A percentile compares a stretch with the other conserved stretches of the same genome.
Conservation (phyloP, 64 coral and sea anemone species). For the Trachythela sp. region DNA sequence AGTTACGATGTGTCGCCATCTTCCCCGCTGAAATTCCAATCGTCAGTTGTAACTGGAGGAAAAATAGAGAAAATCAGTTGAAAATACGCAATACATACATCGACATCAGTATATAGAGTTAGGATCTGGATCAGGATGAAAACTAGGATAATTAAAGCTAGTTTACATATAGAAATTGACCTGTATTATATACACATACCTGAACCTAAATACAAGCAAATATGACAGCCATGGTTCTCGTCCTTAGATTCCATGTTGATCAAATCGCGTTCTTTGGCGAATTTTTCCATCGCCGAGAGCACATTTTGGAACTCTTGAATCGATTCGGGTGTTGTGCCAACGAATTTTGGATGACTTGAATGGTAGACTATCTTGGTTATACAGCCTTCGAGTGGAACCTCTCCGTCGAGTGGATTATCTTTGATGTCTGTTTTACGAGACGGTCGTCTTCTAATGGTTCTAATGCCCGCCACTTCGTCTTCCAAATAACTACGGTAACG, state of each 20-base stretch:
- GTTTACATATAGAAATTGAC: neutral
- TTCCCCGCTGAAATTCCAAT: neutral
- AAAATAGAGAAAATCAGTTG: neutral
- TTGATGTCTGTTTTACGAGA: neutral
- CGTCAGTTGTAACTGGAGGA: neutral
- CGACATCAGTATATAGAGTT: neutral
- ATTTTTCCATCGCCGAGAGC: neutral
- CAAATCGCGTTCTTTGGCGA: neutral
- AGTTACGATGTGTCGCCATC: neutral
- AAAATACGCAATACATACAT: neutral
- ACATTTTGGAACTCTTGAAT: neutral
- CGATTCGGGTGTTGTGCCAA: neutral
- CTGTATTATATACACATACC: neutral
- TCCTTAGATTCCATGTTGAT: neutral
- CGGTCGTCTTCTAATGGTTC: neutral
- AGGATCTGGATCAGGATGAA: neutral
- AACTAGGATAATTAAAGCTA: neutral
- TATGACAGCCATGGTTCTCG: neutral
- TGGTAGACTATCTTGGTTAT: neutral
- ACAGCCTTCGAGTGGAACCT: neutral
- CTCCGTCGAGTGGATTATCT: neutral
- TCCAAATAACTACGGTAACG: slow-evolving; percentile 64
- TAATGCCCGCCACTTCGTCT: slow-evolving; percentile 32
- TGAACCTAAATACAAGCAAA: slow-evolving; percentile 9
- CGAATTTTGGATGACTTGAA: slow-evolving; percentile 1